phyloP scores from a whole-genome alignment of 2,888 invertebrate species.

The Mythimna pallens region DNA sequence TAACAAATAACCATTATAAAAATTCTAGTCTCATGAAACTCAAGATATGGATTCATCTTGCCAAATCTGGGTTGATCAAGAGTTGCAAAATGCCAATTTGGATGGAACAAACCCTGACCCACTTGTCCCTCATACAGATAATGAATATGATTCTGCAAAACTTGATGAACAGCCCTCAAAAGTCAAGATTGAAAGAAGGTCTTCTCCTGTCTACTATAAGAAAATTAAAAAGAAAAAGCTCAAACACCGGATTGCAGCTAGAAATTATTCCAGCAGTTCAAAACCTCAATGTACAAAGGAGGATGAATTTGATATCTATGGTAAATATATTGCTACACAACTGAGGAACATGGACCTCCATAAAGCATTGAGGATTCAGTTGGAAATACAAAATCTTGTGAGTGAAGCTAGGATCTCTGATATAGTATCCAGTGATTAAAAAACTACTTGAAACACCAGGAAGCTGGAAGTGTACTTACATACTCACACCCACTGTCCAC shows the following conservation, averaged over 20 bases:
- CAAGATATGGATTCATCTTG: conserved; percentile 78
- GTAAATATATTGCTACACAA: conserved; percentile 81
- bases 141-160: conserved; percentile 73
- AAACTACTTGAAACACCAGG: neutral
- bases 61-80: conserved; percentile 79
- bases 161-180: conserved; percentile 63
- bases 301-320: conserved; percentile 84
- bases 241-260: conserved; percentile 67
- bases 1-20: neutral
- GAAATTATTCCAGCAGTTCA: conserved; percentile 66
- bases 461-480: neutral
- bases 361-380: conserved; percentile 77
- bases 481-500: too few species aligned
- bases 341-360: conserved; percentile 77
- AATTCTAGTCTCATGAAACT: conserved; percentile 72
- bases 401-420: conserved; percentile 79
- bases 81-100: conserved; percentile 67
- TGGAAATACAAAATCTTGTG: conserved; percentile 79
- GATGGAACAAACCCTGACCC: conserved; percentile 78
- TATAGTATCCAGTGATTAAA: conserved; percentile 60
- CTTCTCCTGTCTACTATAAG: conserved; percentile 64
- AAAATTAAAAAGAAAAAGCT: conserved; percentile 78
- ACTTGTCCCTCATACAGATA: conserved; percentile 74
- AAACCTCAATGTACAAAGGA: conserved; percentile 67
- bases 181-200: conserved; percentile 66